Evolutionary conservation across 2,113 vertebrate genomes (phyloP).

Genomic region (Patagioenas fasciata): DNA sequence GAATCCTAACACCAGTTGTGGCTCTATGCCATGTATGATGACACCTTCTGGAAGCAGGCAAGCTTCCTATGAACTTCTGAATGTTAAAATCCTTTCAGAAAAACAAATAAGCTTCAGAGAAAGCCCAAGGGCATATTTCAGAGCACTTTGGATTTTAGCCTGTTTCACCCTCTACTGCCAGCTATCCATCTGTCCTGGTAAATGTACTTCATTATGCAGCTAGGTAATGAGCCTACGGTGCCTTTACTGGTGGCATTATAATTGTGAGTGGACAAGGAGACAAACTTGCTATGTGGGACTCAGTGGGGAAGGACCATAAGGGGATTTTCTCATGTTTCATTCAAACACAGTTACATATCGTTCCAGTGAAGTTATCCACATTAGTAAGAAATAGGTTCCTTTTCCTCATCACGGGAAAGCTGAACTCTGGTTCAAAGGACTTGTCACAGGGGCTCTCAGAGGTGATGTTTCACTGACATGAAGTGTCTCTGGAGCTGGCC

Average conservation of each 20-base stretch:
- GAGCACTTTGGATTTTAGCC: conserved; percentile 35
- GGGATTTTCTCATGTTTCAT: neutral
- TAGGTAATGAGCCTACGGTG: conserved; percentile 22
- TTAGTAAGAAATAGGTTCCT: neutral
- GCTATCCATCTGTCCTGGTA: conserved; percentile 47
- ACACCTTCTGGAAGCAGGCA: neutral
- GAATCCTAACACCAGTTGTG: neutral
- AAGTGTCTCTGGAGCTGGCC: neutral
- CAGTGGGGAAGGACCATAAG: neutral
- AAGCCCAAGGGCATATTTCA: conserved; percentile 38
- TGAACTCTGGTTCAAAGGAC: neutral
- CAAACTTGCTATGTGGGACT: neutral
- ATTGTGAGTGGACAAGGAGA: neutral
- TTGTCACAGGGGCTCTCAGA: neutral
- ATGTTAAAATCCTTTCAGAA: conserved; percentile 15
- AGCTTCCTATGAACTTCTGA: neutral
- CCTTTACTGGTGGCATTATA: neutral
- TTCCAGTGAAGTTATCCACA: neutral
- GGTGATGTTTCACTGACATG: neutral
- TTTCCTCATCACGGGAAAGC: neutral
- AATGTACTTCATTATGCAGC: conserved; percentile 25
- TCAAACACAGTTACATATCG: neutral
- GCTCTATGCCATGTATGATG: neutral
- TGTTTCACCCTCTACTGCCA: conserved; percentile 25
- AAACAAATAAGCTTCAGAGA: neutral